Base-by-base conservation (phyloP, 2,888 invertebrate genomes). In the Aphodius granarius region DNA sequence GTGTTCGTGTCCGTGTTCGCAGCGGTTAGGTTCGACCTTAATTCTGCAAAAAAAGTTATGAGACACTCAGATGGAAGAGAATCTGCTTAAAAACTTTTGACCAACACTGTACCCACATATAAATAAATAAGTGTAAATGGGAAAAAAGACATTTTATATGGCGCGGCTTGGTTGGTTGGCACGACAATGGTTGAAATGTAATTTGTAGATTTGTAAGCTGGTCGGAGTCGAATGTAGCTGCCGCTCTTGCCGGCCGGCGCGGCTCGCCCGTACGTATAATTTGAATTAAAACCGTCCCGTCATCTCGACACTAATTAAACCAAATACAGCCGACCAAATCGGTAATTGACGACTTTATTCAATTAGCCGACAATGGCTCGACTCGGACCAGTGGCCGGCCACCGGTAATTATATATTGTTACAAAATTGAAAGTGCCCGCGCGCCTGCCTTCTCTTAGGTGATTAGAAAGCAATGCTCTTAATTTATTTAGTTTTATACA, bases 261-360 rank as follows among this genome's bases (percentile, higher is more conserved):
- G 75, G 18, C 75, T 62, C 43, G 63, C 66, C 63, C 76, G 77
- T 75, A 81, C 79, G 68, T 68, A 78, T 83, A 83, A 82, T 82
- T 82, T 84, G 82, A 82, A 83, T 83, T 81, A 83, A 84, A 84
- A 83, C 80, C 81, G 84, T 79, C 83, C 79, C 82, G 84, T 84
- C 84, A 84, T 83, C 82, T 81, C 80, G 81, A 80, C 81, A 83
- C 83, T 84, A 84, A 84, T 84, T 84, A 84, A 84, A 84, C 82
- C 82, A 80, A 83, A 82, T 78, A 77, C 78, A 78, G 72, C 78
- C 75, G 79, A 71, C 79, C 80, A 78, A 75, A 71, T 78, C 75
- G 77, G 72, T 78, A 74, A 75, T 75, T 75, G 72, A 63, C 66
- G 66, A 73, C 66, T 66, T 66, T 76, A 74, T 75, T 76, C 75